phyloP scores from a whole-genome alignment of 2,888 invertebrate species.

The Rutpela maculata region DNA sequence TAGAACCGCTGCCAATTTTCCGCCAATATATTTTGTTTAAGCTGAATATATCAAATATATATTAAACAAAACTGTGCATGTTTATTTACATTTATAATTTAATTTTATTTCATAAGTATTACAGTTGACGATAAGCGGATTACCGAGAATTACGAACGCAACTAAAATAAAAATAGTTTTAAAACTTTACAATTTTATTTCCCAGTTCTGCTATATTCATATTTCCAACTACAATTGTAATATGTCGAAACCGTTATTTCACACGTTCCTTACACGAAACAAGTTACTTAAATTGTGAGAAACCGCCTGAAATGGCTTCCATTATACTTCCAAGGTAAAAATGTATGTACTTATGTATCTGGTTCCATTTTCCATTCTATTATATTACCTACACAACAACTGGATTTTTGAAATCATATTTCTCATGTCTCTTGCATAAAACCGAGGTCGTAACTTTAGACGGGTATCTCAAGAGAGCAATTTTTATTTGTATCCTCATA shows the following conservation, averaged over 20 bases:
- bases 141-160: not conserved
- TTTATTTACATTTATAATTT: constrained; percentile 1
- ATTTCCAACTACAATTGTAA: constrained; percentile 16
- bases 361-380: constrained; percentile 44
- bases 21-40: not conserved
- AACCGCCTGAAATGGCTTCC: constrained; percentile 37
- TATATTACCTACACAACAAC: constrained; percentile 38
- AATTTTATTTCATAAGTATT: not conserved
- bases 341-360: constrained; percentile 34
- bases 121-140: not conserved
- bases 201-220: not conserved
- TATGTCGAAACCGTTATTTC: constrained; percentile 40
- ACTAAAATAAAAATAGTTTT: not conserved
- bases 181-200: constrained; percentile 1
- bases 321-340: constrained; percentile 41
- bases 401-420: constrained; percentile 40
- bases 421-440: constrained; percentile 34
- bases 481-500: constrained; percentile 34
- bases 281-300: constrained; percentile 39
- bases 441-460: constrained; percentile 38
- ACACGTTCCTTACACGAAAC: constrained; percentile 39
- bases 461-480: constrained; percentile 35
- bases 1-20: not conserved
- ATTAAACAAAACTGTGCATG: constrained; percentile 1
- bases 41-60: constrained; percentile 5